Percentiles rank a stretch among this genome's conserved stretches.
phyloP scores from a whole-genome alignment of 2,888 invertebrate genomes.

The Adelphocoris suturalis region DNA sequence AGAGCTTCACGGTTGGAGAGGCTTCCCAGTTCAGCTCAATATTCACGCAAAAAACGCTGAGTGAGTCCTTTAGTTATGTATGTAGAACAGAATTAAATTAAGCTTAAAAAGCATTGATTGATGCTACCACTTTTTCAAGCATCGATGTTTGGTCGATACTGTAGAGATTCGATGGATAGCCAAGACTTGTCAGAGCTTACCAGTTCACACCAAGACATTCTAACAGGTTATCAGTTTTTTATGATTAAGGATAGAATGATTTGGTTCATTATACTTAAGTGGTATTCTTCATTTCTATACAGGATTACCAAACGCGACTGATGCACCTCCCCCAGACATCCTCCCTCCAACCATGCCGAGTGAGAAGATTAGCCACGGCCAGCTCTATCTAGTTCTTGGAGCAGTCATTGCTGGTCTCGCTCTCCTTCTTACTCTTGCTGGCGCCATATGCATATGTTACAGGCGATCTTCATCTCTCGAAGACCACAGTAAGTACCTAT shows the following conservation, averaged over 20 bases:
- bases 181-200: too few species aligned
- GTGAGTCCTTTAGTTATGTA: slow-evolving; percentile 77
- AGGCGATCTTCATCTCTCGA: slow-evolving; percentile 74
- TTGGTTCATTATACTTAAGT: too few species aligned
- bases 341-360: neutral
- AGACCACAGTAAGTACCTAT: slow-evolving; percentile 71
- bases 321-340: slow-evolving; percentile 73
- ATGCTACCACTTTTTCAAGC: too few species aligned
- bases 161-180: neutral
- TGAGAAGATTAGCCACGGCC: slow-evolving; percentile 75
- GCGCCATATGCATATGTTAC: slow-evolving; percentile 76
- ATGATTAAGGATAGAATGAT: too few species aligned
- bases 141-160: neutral
- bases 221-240: too few species aligned
- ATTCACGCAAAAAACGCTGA: slow-evolving; percentile 84
- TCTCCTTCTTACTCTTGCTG: slow-evolving; percentile 78
- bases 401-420: slow-evolving; percentile 81
- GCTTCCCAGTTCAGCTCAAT: slow-evolving; percentile 92
- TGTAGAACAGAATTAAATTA: neutral
- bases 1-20: slow-evolving; percentile 91
- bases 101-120: too few species aligned
- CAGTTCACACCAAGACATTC: too few species aligned
- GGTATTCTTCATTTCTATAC: neutral
- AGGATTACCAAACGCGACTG: slow-evolving; percentile 75
- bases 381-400: slow-evolving; percentile 82